phyloP scores from a whole-genome alignment of 2,888 invertebrate genomes.

The Phania funesta region DNA sequence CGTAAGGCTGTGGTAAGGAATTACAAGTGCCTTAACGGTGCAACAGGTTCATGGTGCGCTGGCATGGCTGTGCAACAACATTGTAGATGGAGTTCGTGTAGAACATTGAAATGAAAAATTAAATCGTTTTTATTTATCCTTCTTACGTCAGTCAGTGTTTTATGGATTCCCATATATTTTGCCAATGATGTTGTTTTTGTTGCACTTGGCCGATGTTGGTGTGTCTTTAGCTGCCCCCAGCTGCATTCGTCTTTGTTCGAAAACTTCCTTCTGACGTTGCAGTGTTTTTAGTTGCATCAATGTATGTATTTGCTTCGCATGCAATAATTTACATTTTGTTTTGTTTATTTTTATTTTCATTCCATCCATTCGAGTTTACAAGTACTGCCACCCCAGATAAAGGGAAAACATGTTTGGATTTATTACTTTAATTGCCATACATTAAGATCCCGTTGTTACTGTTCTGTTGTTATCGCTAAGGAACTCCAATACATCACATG shows the following conservation, averaged over 20 bases:
- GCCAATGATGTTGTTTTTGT: not conserved
- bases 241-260: slow-evolving; percentile 28
- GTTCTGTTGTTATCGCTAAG: slow-evolving; percentile 44
- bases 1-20: slow-evolving; percentile 40
- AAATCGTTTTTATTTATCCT: slow-evolving; percentile 39
- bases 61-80: not conserved
- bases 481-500: slow-evolving; percentile 38
- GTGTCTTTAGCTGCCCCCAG: slow-evolving; percentile 22
- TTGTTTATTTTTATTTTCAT: slow-evolving; percentile 40
- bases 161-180: slow-evolving; percentile 35
- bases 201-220: slow-evolving; percentile 1
- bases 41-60: slow-evolving; percentile 61
- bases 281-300: slow-evolving; percentile 1
- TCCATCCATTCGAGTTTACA: slow-evolving; percentile 24
- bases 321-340: slow-evolving; percentile 67
- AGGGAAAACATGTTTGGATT: slow-evolving; percentile 52
- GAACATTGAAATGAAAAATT: slow-evolving; percentile 43
- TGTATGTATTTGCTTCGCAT: slow-evolving; percentile 58
- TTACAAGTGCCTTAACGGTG: slow-evolving; percentile 45
- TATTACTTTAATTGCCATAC: slow-evolving; percentile 73
- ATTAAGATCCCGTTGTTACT: slow-evolving; percentile 68
- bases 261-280: not conserved
- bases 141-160: slow-evolving; percentile 45
- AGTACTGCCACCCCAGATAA: slow-evolving; percentile 44
- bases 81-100: not conserved